Base-by-base conservation (phyloP, 1,140 invertebrate species). In the Oryctes rhinoceros region DNA sequence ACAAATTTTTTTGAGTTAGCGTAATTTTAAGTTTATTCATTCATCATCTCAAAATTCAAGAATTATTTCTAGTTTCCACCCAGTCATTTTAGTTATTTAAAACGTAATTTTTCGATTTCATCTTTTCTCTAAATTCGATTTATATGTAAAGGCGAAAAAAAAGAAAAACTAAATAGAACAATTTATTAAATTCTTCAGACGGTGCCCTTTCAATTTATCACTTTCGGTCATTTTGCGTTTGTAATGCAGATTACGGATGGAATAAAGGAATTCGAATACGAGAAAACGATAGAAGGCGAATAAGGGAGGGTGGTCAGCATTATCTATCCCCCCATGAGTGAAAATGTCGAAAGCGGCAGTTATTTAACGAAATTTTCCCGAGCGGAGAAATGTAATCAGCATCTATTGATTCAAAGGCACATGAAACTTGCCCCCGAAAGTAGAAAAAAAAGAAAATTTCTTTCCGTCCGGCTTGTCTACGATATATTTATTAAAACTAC, bases 351-450 rank as follows among this genome's bases (percentile, higher is more conserved):
- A 67, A 67, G 65, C 20, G 65, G 65, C 65, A 67, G 65, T 67
- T 67, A 67, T 67, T 67, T 67, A 67, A 67, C 65, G 65, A 67
- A 67, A 67, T 67, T 67, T 67, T 67, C 65, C 30, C 65, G 65
- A 13, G 6, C 65, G 65, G 30, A 18, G 30, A 67, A 67, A 35
- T 67, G 65, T 67, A 67, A 67, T 67, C 65, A 67, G 65, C 65
- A 67, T 67, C 65, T 67, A 67, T 67, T 67, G 65, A 67, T 67
- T 67, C 65, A 67, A 67, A 67, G 65, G 65, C n/a, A 35, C 65
- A 35, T 67, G 65, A 67, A 67, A 18, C n/a, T 67, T 67, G 39
- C 39, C 39, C 39, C 39, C 39, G 39, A 44, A 44, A 44, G 39
- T 44, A 10, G 39, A 44, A 44, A 44, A 44, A 44, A 44, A 44